phyloP scores from a whole-genome alignment of 2,888 invertebrate genomes.

The Pyrocoelia pectoralis region DNA sequence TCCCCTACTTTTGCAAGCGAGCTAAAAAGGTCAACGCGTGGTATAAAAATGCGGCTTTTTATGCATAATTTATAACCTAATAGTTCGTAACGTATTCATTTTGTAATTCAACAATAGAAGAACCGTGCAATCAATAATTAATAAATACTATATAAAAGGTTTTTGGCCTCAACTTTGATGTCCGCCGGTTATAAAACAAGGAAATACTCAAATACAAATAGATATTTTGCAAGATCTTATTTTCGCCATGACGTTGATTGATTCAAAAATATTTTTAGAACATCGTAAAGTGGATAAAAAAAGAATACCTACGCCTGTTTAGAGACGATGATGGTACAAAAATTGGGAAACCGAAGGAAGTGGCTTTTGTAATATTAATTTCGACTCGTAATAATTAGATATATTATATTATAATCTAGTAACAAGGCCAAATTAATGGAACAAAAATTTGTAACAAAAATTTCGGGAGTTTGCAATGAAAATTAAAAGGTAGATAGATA shows the following conservation, averaged over 20 bases:
- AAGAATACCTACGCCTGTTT: background rate
- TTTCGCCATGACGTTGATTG: constrained; percentile 19
- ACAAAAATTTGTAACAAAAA: too few species aligned
- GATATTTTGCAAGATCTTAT: constrained; percentile 2
- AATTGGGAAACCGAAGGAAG: background rate
- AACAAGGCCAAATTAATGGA: too few species aligned
- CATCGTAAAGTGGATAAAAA: background rate
- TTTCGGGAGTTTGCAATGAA: too few species aligned
- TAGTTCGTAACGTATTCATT: background rate
- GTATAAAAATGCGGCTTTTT: background rate
- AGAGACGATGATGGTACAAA: too few species aligned
- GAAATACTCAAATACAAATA: background rate
- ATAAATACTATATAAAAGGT: background rate
- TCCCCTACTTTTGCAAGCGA: background rate
- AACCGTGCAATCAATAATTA: background rate
- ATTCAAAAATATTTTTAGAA: constrained; percentile 15
- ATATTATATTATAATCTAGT: background rate
- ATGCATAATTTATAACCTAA: constrained; percentile 1
- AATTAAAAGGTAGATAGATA: too few species aligned
- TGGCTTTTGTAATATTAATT: background rate
- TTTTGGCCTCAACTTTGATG: background rate
- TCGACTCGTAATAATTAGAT: background rate
- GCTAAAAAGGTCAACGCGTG: background rate
- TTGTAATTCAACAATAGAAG: background rate
- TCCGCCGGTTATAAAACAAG: background rate